Evolutionary conservation across 2,113 vertebrate genomes (phyloP), one percentile per base, ranked within the genome.

Genomic region (Carettochelys insculpta): DNA sequence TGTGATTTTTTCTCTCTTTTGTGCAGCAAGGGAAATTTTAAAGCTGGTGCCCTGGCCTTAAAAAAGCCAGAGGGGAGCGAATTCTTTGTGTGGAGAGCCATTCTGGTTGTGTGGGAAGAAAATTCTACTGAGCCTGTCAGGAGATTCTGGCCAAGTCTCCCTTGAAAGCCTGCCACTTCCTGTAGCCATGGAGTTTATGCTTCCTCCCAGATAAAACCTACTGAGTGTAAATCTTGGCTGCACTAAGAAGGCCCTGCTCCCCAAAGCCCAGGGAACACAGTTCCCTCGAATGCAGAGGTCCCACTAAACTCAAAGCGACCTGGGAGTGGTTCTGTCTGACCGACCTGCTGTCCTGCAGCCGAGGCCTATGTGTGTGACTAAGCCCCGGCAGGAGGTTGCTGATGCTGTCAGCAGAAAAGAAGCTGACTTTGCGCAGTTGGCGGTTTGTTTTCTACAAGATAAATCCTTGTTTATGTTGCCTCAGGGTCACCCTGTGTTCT

Each of bases 391-490:
- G 17, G 0, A 0, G 53, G 43, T 19, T 19, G 11, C 77, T 45
- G 24, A 0, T 1, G 27, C 58, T 16, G 77, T 16, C 43, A 11
- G 71, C 71, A 41, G 0, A 12, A 24, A 51, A 6, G 16, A 16
- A 1, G 0, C 2, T 19, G 5, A 11, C 0, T 3, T 11, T 25
- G 22, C 25, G 38, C 20, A 1, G 38, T 13, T 73, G 68, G 20
- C 22, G 10, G n/a, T 41, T 41, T 11, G 5, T 73, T 65, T 73
- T 73, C 68, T 25, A 73, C 41, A 43, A 22, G 24, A 73, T 43
- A 73, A 25, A 73, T n/a, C 34, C n/a, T 53, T 34, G 53, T 73
- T 73, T 51, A n/a, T 0, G 0, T 76, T 20, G 31, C 29, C 0
- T 0, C 31, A 3, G 25, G 25, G 17, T 17, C 13, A 68, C 25